Percentiles rank a stretch among this genome's conserved stretches.
Evolutionary conservation across 2,113 vertebrate genomes (phyloP).

Genomic region (Macrotus californicus): DNA sequence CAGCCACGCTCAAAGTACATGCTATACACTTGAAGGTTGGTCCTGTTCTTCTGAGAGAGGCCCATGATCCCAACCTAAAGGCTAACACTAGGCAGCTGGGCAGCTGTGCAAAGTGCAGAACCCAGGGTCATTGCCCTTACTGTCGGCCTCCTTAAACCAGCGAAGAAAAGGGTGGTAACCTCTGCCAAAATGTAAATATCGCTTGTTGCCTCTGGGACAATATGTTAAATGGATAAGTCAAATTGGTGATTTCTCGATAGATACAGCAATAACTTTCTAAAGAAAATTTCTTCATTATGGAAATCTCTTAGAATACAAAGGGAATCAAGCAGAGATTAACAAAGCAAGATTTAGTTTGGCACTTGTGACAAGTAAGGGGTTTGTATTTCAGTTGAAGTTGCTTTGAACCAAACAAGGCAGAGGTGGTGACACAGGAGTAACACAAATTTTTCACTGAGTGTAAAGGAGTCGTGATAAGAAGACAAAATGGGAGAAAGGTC

Average conservation of each 20-base stretch:
- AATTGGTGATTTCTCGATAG: background rate
- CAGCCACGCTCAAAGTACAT: background rate
- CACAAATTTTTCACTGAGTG: background rate
- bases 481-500: conserved; percentile 17
- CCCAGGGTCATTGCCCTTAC: background rate
- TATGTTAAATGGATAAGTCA: background rate
- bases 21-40: background rate
- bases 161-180: background rate
- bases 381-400: conserved; percentile 15
- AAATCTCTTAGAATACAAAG: background rate
- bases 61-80: background rate
- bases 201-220: background rate
- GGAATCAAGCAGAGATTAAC: background rate
- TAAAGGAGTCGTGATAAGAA: conserved; percentile 10
- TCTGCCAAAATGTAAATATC: background rate
- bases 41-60: background rate
- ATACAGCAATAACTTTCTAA: background rate
- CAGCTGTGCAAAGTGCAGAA: background rate
- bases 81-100: background rate
- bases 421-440: background rate
- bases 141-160: background rate
- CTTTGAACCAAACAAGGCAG: background rate
- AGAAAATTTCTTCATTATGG: background rate
- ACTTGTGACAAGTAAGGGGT: background rate
- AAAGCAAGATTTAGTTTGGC: background rate